phyloP scores from a whole-genome alignment of 2,797 vertebrate species.

The Botia kubotai region DNA sequence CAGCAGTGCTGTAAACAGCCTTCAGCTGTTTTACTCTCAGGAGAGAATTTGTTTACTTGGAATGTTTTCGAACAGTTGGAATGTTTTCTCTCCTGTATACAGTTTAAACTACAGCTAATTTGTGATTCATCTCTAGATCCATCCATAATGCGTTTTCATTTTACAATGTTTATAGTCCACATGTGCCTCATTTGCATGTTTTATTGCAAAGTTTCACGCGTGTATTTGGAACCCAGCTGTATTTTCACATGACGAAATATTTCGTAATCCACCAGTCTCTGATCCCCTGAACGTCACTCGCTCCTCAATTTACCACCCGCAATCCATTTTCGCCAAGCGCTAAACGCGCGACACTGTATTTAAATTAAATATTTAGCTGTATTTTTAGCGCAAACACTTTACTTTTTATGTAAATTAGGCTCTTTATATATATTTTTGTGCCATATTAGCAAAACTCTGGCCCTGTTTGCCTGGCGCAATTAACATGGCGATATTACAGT shows the following conservation, averaged over 20 bases:
- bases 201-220: slow-evolving; percentile 34
- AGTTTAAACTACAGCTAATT: slow-evolving; percentile 31
- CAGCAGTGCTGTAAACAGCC: slow-evolving; percentile 2
- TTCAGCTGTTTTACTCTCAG: slow-evolving; percentile 41
- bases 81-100: slow-evolving; percentile 22
- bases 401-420: neutral
- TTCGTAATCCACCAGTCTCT: slow-evolving; percentile 35
- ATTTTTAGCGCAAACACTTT: neutral
- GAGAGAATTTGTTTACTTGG: slow-evolving; percentile 48
- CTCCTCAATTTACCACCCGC: neutral
- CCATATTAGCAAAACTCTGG: neutral
- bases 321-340: neutral
- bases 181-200: slow-evolving; percentile 42
- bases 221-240: slow-evolving; percentile 28
- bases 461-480: neutral
- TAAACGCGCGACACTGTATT: neutral
- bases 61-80: slow-evolving; percentile 30
- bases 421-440: neutral
- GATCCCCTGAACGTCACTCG: slow-evolving; percentile 41
- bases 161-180: slow-evolving; percentile 30
- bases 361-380: slow-evolving; percentile 8
- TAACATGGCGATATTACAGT: neutral
- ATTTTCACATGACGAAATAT: slow-evolving; percentile 45
- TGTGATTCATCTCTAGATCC: slow-evolving; percentile 22
- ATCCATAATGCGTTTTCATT: slow-evolving; percentile 31